These are phyloP conservation scores for Polyodon spathula DNA, from an alignment of 2,113 vertebrate species.

Conservation along the genomic window DNA sequence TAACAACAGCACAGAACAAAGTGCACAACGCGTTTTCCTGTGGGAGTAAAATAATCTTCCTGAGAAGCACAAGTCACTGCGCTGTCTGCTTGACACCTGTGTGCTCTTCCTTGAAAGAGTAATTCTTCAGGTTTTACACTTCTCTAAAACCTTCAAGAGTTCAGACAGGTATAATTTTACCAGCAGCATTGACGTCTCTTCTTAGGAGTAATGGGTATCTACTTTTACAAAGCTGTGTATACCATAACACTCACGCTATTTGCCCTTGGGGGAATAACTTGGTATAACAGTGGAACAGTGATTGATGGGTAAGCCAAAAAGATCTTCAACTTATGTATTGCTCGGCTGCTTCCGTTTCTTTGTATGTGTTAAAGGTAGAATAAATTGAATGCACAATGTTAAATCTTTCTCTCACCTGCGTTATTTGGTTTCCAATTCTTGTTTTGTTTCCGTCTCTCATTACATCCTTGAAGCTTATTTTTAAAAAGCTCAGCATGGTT, in stretches of 20 bases:
- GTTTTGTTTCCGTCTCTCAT: too few species aligned
- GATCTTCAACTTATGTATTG: too few species aligned
- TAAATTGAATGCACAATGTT: too few species aligned
- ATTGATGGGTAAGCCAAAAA: too few species aligned
- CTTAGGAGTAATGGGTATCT: neutral
- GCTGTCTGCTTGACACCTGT: neutral
- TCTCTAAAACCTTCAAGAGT: neutral
- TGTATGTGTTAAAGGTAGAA: too few species aligned
- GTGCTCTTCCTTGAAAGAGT: neutral
- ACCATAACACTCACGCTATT: neutral
- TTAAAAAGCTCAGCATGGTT: too few species aligned
- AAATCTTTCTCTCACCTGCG: too few species aligned
- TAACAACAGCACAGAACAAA: neutral
- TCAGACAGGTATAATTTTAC: neutral
- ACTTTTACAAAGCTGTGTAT: neutral
- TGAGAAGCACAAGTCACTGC: neutral
- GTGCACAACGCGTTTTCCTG: neutral
- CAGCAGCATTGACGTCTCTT: neutral
- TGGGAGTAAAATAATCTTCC: neutral
- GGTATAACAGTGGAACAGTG: neutral
- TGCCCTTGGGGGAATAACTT: neutral
- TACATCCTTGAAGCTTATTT: too few species aligned
- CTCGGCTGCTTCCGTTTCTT: too few species aligned
- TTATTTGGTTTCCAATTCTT: too few species aligned
- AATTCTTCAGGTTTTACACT: neutral